Evolutionary conservation across 2,113 vertebrate species (phyloP), one percentile per base, ranked within the genome.

Genomic region (Leptosomus discolor): DNA sequence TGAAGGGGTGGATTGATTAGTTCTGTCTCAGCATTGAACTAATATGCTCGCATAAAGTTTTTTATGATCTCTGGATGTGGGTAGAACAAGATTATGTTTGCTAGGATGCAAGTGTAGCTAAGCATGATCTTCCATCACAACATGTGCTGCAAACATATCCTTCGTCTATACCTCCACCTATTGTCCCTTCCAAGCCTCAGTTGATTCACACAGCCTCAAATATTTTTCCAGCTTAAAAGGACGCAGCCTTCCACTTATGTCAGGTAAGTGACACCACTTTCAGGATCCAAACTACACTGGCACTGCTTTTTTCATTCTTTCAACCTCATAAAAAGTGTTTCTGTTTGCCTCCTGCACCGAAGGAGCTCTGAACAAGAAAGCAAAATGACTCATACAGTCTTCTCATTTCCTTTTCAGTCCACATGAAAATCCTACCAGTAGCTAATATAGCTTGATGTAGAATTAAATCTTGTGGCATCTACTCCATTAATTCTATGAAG

Each of bases 391-490:
- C 86, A 95, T 94, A 91, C 94, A 91, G 86, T 77, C 89, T 56
- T 87, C 80, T 96, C 83, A 82, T 96, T 97, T 96, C 86, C 86
- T 96, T 91, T 85, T 89, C 12, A 13, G 86, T 87, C 60, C 88
- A 57, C 86, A 69, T 34, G 65, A 94, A 97, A 97, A 97, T 94
- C 86, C 91, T 92, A 95, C 76, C 91, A 89, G 91, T 63, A 81
- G 91, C 92, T 97, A 94, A 97, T 97, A 94, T 51, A 85, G 76
- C 73, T 79, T 94, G 92, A 95, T 94, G 89, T 56, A 90, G 92
- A 92, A 96, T 95, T 97, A 97, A 96, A 91, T 96, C 89, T 82
- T 95, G 83, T 76, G 89, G 86, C 91, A 89, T 89, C 92, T 89
- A 95, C 63, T 89, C 88, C 83, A 91, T 94, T 92, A 87, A 45